phyloP scores from a whole-genome alignment of 2,113 vertebrate species.

The Nothoprocta perdicaria region DNA sequence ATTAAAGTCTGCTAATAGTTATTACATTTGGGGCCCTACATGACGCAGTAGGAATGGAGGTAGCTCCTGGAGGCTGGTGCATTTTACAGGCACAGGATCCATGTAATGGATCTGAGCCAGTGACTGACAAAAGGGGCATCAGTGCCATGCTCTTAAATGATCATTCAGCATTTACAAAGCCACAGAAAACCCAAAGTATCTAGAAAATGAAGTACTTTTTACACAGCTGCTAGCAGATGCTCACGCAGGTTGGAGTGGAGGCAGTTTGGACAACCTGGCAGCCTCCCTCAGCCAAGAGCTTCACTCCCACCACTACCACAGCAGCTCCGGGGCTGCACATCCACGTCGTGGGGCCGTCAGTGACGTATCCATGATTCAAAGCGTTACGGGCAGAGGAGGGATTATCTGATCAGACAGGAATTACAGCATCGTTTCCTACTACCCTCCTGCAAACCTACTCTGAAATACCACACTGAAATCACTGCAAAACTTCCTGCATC shows the following conservation, averaged over 20 bases:
- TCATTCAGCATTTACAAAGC: background rate
- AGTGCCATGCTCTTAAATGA: background rate
- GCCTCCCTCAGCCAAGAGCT: background rate
- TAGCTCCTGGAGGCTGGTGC: background rate
- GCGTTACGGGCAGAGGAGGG: fast-evolving
- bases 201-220: background rate
- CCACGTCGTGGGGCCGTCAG: background rate
- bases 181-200: background rate
- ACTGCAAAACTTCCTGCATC: background rate
- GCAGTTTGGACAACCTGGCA: background rate
- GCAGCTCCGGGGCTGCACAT: background rate
- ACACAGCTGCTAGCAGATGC: background rate
- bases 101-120: background rate
- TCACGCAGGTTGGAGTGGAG: background rate
- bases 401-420: background rate
- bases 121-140: background rate
- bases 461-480: background rate
- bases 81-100: background rate
- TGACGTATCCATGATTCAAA: fast-evolving
- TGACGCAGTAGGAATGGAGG: background rate
- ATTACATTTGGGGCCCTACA: background rate
- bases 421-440: background rate
- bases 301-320: background rate
- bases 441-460: background rate
- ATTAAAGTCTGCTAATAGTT: background rate